Conservation (phyloP, 2,797 vertebrate genomes). For the Clarias fuscus region DNA sequence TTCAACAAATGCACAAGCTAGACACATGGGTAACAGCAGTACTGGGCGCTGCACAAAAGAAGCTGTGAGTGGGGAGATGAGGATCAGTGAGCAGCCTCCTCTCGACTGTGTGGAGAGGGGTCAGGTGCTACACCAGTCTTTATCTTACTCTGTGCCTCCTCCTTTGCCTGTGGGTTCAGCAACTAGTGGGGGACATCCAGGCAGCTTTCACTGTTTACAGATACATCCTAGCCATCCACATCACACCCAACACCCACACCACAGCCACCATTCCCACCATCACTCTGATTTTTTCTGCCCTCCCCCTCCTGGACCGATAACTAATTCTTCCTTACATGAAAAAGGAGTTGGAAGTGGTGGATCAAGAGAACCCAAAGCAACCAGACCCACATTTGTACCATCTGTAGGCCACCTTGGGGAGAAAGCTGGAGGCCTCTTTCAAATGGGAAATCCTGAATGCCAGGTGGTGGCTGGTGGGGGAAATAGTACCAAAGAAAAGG, state of each 20-base stretch:
- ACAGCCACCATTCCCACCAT: slow-evolving; percentile 59
- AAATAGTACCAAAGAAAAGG: slow-evolving; percentile 82
- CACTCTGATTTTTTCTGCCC: slow-evolving; percentile 90
- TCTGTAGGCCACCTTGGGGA: slow-evolving; percentile 86
- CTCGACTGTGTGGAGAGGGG: slow-evolving; percentile 89
- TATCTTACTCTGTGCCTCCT: slow-evolving; percentile 84
- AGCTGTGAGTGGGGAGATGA: slow-evolving; percentile 76
- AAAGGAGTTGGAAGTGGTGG: slow-evolving; percentile 69
- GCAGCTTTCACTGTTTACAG: slow-evolving; percentile 91
- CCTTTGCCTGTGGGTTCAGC: slow-evolving; percentile 80
- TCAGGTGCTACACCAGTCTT: slow-evolving; percentile 87
- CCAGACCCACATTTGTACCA: slow-evolving; percentile 88
- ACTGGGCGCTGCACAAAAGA: slow-evolving; percentile 85
- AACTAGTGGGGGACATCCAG: slow-evolving; percentile 76
- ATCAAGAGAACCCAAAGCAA: slow-evolving; percentile 83
- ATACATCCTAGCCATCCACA: slow-evolving; percentile 83
- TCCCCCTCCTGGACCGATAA: slow-evolving; percentile 76
- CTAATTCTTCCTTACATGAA: slow-evolving; percentile 80
- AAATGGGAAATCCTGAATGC: slow-evolving; percentile 81
- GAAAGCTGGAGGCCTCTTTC: slow-evolving; percentile 83
- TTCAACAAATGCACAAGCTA: slow-evolving; percentile 63
- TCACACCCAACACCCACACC: slow-evolving; percentile 84
- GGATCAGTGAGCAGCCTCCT: slow-evolving; percentile 83
- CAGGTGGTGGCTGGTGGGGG: slow-evolving; percentile 74
- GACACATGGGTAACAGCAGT: slow-evolving; percentile 69